Base-by-base conservation (phyloP, 2,113 vertebrate species). In the Poicephalus meyeri region DNA sequence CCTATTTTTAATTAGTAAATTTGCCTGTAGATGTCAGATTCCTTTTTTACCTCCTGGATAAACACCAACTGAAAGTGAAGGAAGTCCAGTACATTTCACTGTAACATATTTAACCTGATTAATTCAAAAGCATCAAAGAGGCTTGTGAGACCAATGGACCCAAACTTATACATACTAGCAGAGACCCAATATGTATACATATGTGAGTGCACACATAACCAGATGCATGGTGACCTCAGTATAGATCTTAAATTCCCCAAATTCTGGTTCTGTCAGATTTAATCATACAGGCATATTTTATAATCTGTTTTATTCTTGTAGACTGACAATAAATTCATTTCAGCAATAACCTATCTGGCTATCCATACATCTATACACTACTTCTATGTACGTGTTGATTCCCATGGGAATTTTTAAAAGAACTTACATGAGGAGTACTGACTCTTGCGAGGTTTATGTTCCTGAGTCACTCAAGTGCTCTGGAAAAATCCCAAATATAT, bases 401-500 rank as follows among this genome's bases (percentile, higher is more conserved):
- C 65, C 50, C 25, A 53, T 11, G 15, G 24, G 19, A 31, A 63
- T 71, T 91, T 88, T 78, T 26, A 73, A 70, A 93, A 71, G 19
- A 94, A 49, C 8, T 56, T 79, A 19, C 21, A 6, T 55, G 49
- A 86, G 33, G 20, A 88, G 12, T 65, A 60, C 46, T 84, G 69
- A 74, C 52, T 87, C 8, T 53, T 63, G 25, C 42, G 46, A 93
- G 49, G 25, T 80, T 73, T 82, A 3, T 53, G 44, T 56, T 93
- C 49, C 49, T 86, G 41, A 83, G 88, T n/a, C 80, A 74, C n/a
- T 58, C 7, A 46, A 83, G 24, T 61, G 71, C 58, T 90, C 76
- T 39, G 58, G 66, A 97, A 95, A 96, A 91, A 91, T 77, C 66
- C 63, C 79, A 77, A 63, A 58, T 63, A 63, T 5, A 88, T 66